These are phyloP conservation scores for Tichodroma muraria DNA, from an alignment of 2,113 vertebrate species.

Conservation along the genomic window DNA sequence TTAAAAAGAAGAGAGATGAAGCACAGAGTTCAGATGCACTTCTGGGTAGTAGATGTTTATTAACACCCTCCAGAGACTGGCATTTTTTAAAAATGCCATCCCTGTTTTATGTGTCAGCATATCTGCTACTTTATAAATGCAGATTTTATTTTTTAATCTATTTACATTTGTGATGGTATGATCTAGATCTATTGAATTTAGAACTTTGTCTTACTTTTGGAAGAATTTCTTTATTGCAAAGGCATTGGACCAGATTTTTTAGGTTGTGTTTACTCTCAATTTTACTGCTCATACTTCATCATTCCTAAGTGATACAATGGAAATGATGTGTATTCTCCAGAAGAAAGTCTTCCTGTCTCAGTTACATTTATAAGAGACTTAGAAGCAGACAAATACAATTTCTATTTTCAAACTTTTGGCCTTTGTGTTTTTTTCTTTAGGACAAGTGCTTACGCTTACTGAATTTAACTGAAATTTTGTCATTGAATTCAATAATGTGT, in stretches of 20 bases:
- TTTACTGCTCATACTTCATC: not conserved
- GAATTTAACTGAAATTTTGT: not conserved
- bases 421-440: not conserved
- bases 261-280: not conserved
- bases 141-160: not conserved
- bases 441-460: not conserved
- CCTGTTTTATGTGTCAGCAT: not conserved
- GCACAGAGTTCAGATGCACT: not conserved
- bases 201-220: not conserved
- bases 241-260: not conserved
- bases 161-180: not conserved
- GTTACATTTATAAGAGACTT: not conserved
- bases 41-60: not conserved
- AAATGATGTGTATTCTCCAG: not conserved
- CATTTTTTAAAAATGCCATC: not conserved
- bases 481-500: not conserved
- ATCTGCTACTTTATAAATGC: not conserved
- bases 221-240: not conserved
- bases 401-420: not conserved
- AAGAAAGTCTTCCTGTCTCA: not conserved
- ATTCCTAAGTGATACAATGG: not conserved
- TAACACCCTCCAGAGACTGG: not conserved
- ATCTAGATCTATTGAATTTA: not conserved
- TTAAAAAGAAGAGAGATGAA: not conserved
- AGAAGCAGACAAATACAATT: not conserved